Percentiles rank a stretch among this genome's conserved stretches.
Evolutionary conservation across 2,888 invertebrate genomes (phyloP).

Genomic region (Sthenelais limicola): DNA sequence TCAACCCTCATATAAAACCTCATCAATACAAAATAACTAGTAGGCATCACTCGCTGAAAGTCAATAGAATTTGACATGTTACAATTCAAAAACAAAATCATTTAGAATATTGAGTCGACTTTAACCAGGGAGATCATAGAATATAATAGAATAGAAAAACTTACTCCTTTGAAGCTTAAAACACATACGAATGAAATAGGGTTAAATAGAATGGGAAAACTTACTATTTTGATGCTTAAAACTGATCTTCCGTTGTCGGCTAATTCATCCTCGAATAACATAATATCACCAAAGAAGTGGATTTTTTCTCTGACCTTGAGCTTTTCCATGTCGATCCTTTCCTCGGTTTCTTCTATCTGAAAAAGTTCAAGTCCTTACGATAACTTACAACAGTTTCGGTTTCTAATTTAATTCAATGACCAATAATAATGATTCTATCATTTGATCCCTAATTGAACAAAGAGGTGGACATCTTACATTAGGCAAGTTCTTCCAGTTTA

Average conservation of each 20-base stretch:
- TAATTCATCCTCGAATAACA: conserved; percentile 97
- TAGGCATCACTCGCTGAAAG: conserved; percentile 93
- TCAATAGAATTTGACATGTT: conserved; percentile 2
- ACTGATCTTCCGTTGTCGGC: conserved; percentile 97
- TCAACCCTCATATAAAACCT: conserved; percentile 96
- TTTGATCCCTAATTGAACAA: no score
- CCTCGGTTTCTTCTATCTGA: conserved; percentile 76
- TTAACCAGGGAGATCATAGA: no score
- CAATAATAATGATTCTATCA: not conserved
- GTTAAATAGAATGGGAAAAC: conserved; percentile 45
- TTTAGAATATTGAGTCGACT: not conserved
- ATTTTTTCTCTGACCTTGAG: conserved; percentile 92
- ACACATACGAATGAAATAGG: no score
- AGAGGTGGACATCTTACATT: no score
- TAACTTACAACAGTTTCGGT: not conserved
- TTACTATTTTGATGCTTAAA: conserved; percentile 92
- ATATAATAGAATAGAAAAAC: no score
- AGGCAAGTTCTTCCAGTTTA: no score
- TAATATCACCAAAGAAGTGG: conserved; percentile 92
- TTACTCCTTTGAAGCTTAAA: no score
- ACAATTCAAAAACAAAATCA: not conserved
- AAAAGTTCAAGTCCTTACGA: conserved; percentile 17
- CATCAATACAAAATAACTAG: conserved; percentile 90
- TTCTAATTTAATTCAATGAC: not conserved
- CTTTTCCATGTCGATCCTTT: conserved; percentile 88